phyloP scores from a whole-genome alignment of 2,797 vertebrate species.

The Acipenser oxyrinchus region DNA sequence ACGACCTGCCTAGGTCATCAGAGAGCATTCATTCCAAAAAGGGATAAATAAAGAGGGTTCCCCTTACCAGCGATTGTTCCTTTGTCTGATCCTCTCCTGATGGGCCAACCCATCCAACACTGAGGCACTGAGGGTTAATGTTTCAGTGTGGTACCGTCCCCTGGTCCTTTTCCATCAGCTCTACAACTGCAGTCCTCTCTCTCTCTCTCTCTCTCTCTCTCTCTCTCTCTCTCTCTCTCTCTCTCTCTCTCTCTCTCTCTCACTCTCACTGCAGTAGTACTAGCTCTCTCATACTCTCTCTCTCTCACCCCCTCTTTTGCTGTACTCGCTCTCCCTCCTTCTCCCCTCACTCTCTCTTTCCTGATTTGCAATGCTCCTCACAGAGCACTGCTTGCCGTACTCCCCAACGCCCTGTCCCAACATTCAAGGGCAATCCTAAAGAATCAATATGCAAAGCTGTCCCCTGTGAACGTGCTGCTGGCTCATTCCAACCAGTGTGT shows the following conservation, averaged over 20 bases:
- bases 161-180: constrained; percentile 54
- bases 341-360: constrained; percentile 22
- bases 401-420: constrained; percentile 27
- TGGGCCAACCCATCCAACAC: constrained; percentile 53
- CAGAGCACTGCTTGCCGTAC: constrained; percentile 53
- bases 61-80: constrained; percentile 31
- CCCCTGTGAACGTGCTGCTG: constrained; percentile 12
- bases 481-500: constrained; percentile 2
- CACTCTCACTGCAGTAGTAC: constrained; percentile 22
- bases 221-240: constrained; percentile 37
- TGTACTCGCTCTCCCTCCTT: constrained; percentile 14
- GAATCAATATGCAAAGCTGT: constrained; percentile 48
- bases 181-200: constrained; percentile 62
- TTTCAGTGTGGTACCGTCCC: constrained; percentile 46
- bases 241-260: constrained; percentile 27
- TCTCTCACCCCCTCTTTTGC: constrained; percentile 20
- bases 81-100: constrained; percentile 48
- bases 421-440: constrained; percentile 43
- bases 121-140: constrained; percentile 56
- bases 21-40: background rate
- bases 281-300: constrained; percentile 12
- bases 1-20: background rate
- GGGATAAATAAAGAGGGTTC: background rate
- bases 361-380: constrained; percentile 62
- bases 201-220: constrained; percentile 51